Base-by-base conservation (phyloP, 2,888 invertebrate genomes). In the Endotricha flammealis region DNA sequence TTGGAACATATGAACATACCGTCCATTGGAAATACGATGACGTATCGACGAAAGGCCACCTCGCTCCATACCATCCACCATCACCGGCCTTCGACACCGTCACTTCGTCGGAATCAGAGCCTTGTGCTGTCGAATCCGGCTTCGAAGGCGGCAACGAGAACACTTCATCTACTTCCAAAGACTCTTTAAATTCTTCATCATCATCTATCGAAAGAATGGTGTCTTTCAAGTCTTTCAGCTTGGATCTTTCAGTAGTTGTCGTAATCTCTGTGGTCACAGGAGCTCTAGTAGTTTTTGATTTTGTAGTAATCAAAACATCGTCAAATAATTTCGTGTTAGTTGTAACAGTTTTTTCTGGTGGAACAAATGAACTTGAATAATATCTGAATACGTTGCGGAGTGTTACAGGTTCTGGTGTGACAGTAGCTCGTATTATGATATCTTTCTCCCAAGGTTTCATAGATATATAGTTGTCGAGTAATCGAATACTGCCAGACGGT, bases 11-110 rank as follows among this genome's bases (percentile, higher is more conserved):
- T 57, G 41, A 55, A 79, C 89, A 83, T 66, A 91, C 91, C 74
- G 89, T 89, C 91, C 91, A 91, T 68, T 90, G 90, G 62, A 90
- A 89, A 65, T 90, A 90, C 10, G 90, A 89, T 14, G 91, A 89
- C 20, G 90, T 88, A 64, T 91, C 90, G 28, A 89, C 88, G 60
- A 90, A 91, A 7, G 91, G 89, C 91, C 91, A 91, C 43, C 89
- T 80, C 22, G 88, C 87, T 31, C 89, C 88, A 56, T 89, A 88
- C 91, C 91, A 91, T 24, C 88, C 80, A 41, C 79, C 76, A 12
- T 74, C 78, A 12, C 64, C 66, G 6, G 82, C 64, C 46, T 81
- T 82, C 22, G 77, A 67, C 27, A 82, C 77, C 6, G 77, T 83
- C 49, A 86, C 85, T 54, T 85, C 87, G 42, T 82, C 87, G 4